Conservation (phyloP, 1,140 invertebrate species). For the Aphaenogaster floridana region DNA sequence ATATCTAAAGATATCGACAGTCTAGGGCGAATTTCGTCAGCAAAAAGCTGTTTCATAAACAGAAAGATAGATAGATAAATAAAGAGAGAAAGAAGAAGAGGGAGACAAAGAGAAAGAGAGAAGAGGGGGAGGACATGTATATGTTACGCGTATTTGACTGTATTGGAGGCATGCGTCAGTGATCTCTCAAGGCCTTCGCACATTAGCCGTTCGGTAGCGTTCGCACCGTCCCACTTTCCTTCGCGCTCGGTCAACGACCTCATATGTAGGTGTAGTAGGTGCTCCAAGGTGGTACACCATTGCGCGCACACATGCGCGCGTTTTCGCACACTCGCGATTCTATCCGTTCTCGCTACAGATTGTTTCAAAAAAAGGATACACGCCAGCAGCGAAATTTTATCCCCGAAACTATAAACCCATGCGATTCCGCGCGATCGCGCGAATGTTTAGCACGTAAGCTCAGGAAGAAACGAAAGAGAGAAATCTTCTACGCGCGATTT, state of each 20-base stretch:
- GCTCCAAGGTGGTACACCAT: conserved; percentile 82
- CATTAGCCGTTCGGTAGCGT: conserved; percentile 80
- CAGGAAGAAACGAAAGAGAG: background rate
- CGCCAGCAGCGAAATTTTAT: background rate
- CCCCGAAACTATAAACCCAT: background rate
- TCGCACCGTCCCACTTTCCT: conserved; percentile 86
- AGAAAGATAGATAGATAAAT: background rate
- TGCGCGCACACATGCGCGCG: conserved; percentile 64
- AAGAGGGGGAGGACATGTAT: conserved; percentile 5
- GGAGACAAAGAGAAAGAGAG: conserved; percentile 23
- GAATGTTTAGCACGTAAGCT: background rate
- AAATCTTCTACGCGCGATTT: background rate
- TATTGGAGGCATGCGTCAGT: conserved; percentile 74
- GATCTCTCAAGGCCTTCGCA: conserved; percentile 80
- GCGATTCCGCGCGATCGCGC: background rate
- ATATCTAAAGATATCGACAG: conserved; percentile 1
- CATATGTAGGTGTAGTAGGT: conserved; percentile 80
- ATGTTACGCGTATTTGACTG: conserved; percentile 51
- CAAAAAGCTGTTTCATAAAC: background rate
- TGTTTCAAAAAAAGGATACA: background rate
- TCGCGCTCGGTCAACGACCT: conserved; percentile 85
- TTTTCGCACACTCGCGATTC: conserved; percentile 50
- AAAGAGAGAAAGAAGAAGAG: background rate
- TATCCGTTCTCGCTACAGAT: conserved; percentile 63
- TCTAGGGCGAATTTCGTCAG: background rate